phyloP scores from a whole-genome alignment of 2,888 invertebrate genomes.

The Colostygia pectinataria region DNA sequence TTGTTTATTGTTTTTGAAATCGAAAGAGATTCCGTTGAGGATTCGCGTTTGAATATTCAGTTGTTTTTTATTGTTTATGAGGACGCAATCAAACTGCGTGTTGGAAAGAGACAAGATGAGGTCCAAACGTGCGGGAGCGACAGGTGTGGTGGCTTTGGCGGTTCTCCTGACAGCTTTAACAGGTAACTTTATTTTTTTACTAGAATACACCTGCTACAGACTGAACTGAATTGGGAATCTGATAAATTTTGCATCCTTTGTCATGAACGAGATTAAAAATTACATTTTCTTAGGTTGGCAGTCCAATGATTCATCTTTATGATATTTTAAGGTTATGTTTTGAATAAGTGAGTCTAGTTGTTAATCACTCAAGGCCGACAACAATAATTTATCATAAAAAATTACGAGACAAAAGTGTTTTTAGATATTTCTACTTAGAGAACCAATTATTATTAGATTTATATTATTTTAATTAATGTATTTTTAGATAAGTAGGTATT shows the following conservation, averaged over 20 bases:
- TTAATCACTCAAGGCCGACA: conserved; percentile 16
- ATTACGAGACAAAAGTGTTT: conserved; percentile 1
- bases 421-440: too few relatives aligned
- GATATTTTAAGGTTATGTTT: conserved; percentile 51
- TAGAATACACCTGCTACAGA: conserved; percentile 3
- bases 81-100: conserved; percentile 62
- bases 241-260: not conserved
- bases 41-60: conserved; percentile 60
- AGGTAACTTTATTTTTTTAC: conserved; percentile 52
- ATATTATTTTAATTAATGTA: too few relatives aligned
- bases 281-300: conserved; percentile 42
- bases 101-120: conserved; percentile 78
- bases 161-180: conserved; percentile 72
- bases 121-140: conserved; percentile 67
- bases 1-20: conserved; percentile 68
- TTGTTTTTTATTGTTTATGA: conserved; percentile 66
- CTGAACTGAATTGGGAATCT: conserved; percentile 4
- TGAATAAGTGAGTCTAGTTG: conserved; percentile 23
- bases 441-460: too few relatives aligned
- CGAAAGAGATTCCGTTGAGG: conserved; percentile 61
- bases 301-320: conserved; percentile 45
- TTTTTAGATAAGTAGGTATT: too few relatives aligned
- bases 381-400: not conserved
- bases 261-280: not conserved
- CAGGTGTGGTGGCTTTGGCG: conserved; percentile 77